phyloP scores from a whole-genome alignment of 2,797 vertebrate species.

The Danio aesculapii region DNA sequence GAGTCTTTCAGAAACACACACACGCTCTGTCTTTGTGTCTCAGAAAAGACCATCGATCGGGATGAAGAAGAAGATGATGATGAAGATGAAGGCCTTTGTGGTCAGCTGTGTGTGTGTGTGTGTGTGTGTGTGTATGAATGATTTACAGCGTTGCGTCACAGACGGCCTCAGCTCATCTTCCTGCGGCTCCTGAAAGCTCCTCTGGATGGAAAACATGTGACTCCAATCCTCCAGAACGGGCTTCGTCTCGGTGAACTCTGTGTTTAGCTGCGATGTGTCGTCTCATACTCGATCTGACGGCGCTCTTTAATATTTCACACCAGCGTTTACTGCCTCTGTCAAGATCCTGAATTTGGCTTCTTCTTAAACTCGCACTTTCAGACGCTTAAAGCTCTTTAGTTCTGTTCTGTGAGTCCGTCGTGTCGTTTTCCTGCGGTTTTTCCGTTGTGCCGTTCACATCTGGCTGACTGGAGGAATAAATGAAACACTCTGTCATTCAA shows the following conservation, averaged over 20 bases:
- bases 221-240: not conserved
- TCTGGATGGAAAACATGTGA: not conserved
- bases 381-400: not conserved
- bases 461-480: slow-evolving; percentile 3
- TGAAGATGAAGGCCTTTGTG: not conserved
- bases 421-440: not conserved
- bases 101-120: not conserved
- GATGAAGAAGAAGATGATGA: not conserved
- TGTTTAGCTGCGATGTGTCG: not conserved
- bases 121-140: slow-evolving; percentile 24
- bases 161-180: not conserved
- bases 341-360: not conserved
- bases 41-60: not conserved
- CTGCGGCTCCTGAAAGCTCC: slow-evolving; percentile 15
- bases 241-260: not conserved
- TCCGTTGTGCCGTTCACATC: slow-evolving; percentile 4
- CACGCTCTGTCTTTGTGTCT: not conserved
- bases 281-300: slow-evolving; percentile 14
- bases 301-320: slow-evolving; percentile 33
- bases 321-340: not conserved
- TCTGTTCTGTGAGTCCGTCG: not conserved
- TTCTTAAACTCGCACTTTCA: not conserved
- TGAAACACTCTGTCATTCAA: not conserved
- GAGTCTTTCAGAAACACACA: not conserved
- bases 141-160: not conserved